These are phyloP conservation scores for Psittacula cyanocephala DNA, from an alignment of 2,113 vertebrate genomes.

Conservation along the genomic window DNA sequence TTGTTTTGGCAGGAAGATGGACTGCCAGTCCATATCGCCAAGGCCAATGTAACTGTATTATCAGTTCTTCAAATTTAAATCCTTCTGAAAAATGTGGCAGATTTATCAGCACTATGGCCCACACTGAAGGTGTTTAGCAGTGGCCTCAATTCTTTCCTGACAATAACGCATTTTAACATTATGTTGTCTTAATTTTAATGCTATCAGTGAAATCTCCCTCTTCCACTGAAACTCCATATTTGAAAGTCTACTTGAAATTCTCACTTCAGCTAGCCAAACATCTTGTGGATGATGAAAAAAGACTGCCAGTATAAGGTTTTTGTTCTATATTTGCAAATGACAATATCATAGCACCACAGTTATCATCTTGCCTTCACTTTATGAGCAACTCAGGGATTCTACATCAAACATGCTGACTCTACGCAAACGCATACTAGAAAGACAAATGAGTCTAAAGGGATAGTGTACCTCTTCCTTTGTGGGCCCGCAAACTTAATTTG, in stretches of 20 bases:
- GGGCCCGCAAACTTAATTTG: background rate
- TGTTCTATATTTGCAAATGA: background rate
- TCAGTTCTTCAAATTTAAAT: background rate
- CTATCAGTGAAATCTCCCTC: background rate
- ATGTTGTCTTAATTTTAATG: background rate
- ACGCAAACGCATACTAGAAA: background rate
- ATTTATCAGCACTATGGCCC: background rate
- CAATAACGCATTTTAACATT: background rate
- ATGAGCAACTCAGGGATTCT: background rate
- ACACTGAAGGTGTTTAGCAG: background rate
- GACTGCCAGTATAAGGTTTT: background rate
- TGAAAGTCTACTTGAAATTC: background rate
- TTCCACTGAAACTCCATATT: background rate
- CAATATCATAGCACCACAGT: background rate
- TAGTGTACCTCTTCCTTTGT: background rate
- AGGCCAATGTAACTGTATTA: background rate
- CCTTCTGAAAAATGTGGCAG: background rate
- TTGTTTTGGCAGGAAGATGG: background rate
- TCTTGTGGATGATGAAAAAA: background rate
- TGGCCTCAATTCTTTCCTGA: background rate
- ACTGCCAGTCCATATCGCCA: background rate
- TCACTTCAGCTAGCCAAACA: constrained; percentile 23
- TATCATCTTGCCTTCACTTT: background rate
- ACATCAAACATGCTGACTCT: background rate
- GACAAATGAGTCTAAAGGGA: background rate